phyloP scores from a whole-genome alignment of 2,113 vertebrate genomes.

The Cygnus atratus region DNA sequence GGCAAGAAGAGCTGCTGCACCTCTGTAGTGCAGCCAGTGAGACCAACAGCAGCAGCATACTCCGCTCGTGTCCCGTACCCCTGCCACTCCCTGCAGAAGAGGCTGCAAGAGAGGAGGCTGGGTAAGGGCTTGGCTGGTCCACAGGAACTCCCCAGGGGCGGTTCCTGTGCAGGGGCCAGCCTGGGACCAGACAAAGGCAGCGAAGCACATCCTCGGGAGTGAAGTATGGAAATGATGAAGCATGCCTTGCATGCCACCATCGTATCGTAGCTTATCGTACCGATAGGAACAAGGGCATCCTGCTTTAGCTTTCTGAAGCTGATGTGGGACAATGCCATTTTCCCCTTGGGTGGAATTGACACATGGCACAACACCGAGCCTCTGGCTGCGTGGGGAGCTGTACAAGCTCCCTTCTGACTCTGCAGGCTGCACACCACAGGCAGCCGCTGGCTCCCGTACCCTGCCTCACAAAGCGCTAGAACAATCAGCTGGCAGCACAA shows the following conservation, averaged over 20 bases:
- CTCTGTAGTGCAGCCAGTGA: too few species aligned
- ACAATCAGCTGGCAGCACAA: not conserved
- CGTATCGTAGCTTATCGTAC: too few species aligned
- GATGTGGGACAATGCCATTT: not conserved
- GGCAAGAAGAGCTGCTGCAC: too few species aligned
- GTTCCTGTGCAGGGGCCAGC: not conserved
- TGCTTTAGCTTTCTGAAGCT: not conserved
- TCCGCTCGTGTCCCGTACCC: too few species aligned
- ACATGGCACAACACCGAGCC: not conserved
- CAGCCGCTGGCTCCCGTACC: not conserved
- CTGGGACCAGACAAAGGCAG: not conserved
- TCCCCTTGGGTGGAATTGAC: not conserved
- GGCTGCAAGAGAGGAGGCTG: too few species aligned
- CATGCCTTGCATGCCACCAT: not conserved
- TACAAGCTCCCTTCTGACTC: not conserved
- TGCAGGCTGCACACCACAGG: accelerated
- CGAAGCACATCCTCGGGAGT: not conserved
- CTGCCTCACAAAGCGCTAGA: not conserved
- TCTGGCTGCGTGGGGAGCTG: not conserved
- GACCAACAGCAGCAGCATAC: too few species aligned
- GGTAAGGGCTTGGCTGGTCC: too few species aligned
- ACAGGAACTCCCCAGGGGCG: not conserved
- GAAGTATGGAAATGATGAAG: not conserved
- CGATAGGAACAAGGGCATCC: not conserved
- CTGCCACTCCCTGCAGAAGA: too few species aligned